Percentiles rank a stretch among this genome's conserved stretches.
Conservation (phyloP, 2,797 vertebrate species). For the Acanthurus leucopareius region DNA sequence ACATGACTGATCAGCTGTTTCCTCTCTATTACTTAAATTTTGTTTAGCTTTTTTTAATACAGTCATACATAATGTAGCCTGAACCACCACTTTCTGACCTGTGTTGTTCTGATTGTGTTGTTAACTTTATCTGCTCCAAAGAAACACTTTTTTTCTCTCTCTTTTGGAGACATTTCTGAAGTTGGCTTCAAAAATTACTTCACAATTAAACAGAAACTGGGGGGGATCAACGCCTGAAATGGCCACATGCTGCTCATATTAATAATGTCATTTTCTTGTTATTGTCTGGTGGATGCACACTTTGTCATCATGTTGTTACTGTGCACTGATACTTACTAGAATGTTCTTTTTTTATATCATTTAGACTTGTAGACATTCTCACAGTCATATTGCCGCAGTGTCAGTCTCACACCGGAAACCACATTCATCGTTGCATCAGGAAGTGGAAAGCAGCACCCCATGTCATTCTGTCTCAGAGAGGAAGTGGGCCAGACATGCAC, state of each 20-base stretch:
- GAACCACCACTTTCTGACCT: no score
- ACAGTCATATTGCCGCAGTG: conserved; percentile 27
- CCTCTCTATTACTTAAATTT: no score
- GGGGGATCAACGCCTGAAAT: background rate
- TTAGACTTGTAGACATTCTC: background rate
- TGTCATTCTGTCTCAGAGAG: conserved; percentile 53
- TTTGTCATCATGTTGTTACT: background rate
- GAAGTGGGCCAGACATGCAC: conserved; percentile 70
- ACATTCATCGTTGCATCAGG: conserved; percentile 69
- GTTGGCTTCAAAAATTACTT: no score
- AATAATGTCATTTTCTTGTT: background rate
- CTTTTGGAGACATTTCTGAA: no score
- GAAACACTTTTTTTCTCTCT: no score
- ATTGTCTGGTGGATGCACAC: background rate
- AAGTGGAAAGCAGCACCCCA: conserved; percentile 65
- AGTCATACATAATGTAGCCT: no score
- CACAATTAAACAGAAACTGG: no score
- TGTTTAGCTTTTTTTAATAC: no score
- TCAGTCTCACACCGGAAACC: conserved; percentile 78
- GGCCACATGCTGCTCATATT: background rate
- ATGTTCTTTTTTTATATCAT: background rate
- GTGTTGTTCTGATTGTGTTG: no score
- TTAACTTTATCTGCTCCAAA: no score
- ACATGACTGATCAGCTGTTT: no score
- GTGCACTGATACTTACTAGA: background rate